Base-by-base conservation (phyloP, 2,888 invertebrate genomes). In the Hyles lineata region DNA sequence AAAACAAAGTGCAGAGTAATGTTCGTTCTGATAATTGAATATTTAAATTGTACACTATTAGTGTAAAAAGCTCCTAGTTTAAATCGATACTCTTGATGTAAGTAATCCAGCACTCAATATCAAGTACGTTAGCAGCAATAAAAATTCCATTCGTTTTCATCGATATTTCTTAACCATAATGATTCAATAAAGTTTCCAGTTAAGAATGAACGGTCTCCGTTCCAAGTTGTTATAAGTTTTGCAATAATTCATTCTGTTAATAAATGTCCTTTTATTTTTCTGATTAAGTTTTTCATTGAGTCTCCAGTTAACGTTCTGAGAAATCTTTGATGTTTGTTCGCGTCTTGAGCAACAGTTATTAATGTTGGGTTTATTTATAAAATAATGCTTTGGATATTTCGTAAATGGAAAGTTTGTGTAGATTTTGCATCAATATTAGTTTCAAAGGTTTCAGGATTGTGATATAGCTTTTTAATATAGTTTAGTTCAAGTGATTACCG, bases 131-230 rank as follows among this genome's bases (percentile, higher is more conserved):
- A 23, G 23, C 21, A 17, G 67, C 67, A 17, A 67, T 67, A 67
- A 50, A 67, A 67, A 67, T 67, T 67, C 50, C 50, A 67, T 50
- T 17, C 43, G 67, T 67, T 50, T 67, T 67, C 67, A 67, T 50
- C 67, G 67, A 67, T 67, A 50, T 50, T 67, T 67, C 50, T 67
- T 50, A 67, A 43, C 67, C 67, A 23, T 67, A 67, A 67, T 50
- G 67, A 50, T 67, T 67, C 67, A 67, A 67, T 67, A n/a, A 67
- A 67, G 67, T 67, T 67, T 50, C 67, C 23, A 67, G 67, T 67
- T 67, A 67, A 67, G 67, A 50, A 67, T 67, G 67, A 67, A 67
- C 67, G 23, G 67, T 23, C 15, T 17, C 23, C 67, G 23, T 1
- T 67, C 50, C 43, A 67, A 67, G 17, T 67, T 67, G 67, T 43